Evolutionary conservation across 1,140 invertebrate genomes (phyloP), one percentile per base, ranked within the genome.

Genomic region (Forficula auricularia): DNA sequence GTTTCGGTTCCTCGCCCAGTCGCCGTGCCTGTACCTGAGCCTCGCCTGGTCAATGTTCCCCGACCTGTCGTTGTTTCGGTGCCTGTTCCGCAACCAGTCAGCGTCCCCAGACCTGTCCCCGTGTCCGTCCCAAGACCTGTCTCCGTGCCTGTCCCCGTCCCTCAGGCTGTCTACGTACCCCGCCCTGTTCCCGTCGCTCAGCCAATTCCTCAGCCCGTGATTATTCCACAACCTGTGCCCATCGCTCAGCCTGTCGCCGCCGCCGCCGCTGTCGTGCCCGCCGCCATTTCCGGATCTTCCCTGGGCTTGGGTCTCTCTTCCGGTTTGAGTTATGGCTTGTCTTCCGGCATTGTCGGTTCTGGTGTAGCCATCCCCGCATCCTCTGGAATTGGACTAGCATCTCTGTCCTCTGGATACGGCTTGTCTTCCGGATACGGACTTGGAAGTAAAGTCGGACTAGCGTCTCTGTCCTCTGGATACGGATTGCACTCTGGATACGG

Each of bases 51-150:
- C 27, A 16, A n/a, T 15, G 40, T 42, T 10, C 40, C 40, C 14
- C 22, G 33, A 12, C 40, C 40, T 32, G 40, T 42, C 6, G 22
- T 27, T 16, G 40, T 42, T 34, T 13, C 40, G 31, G 40, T 42
- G n/a, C 40, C 40, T 34, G 18, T n/a, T 4, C 22, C 40, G 2
- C 18, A 32, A 18, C 40, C 40, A 7, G 22, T 32, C 27, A 42
- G 9, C 10, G 40, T 42, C 14, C 40, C 40, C n/a, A 31, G 31
- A 16, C 40, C 40, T 32, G n/a, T 15, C 14, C 27, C 40, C 9
- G 40, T 42, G 6, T 16, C 40, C 16, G 40, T 42, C 10, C 40
- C 40, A 16, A 31, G 33, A 33, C 16, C 16, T 16, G 40, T 42
- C 2, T 13, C 22, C 32, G 40, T 42, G 2, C 40, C 40, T 33